Evolutionary conservation across 2,113 vertebrate genomes (phyloP), one percentile per base, ranked within the genome.

Genomic region (Marmota flaviventris): DNA sequence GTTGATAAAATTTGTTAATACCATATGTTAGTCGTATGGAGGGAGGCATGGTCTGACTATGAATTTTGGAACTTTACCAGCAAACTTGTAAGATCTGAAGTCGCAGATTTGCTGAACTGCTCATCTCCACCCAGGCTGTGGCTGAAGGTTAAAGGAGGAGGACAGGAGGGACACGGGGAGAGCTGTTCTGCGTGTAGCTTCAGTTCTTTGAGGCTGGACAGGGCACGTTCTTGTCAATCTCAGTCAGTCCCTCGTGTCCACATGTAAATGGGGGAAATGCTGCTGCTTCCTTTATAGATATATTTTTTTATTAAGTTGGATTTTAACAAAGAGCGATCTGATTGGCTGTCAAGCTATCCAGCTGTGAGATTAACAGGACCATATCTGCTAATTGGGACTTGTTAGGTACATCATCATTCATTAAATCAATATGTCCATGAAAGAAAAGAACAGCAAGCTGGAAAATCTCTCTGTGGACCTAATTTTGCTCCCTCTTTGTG

Each of bases 21-120:
- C 96, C 98, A 98, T 98, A 97, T 98, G 98, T 94, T 98, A 98
- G 95, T 98, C 96, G 96, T 98, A 98, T 92, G 97, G 93, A 97
- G 92, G 58, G 76, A 98, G 89, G 89, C 85, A 97, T 88, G 87
- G 93, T 97, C 97, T 98, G 98, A 98, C 88, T 97, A 97, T 94
- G 97, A 97, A 98, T 98, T 96, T 96, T 98, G 98, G 97, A 98
- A 93, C 92, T 94, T 91, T 98, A 98, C 98, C 98, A 98, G 98
- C 70, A 98, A 97, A 97, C 85, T 97, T 98, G 97, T 13, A 29
- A 98, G 81, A 73, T 97, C 76, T 95, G 94, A 88, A 97, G 93
- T 97, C 53, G 53, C 97, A 98, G 84, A 97, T 98, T 96, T 97
- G 69, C 89, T 95, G 94, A 97, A 96, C 97, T 97, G 77, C 42